Base-by-base conservation (phyloP, 2,888 invertebrate species). In the Norana najaformis region DNA sequence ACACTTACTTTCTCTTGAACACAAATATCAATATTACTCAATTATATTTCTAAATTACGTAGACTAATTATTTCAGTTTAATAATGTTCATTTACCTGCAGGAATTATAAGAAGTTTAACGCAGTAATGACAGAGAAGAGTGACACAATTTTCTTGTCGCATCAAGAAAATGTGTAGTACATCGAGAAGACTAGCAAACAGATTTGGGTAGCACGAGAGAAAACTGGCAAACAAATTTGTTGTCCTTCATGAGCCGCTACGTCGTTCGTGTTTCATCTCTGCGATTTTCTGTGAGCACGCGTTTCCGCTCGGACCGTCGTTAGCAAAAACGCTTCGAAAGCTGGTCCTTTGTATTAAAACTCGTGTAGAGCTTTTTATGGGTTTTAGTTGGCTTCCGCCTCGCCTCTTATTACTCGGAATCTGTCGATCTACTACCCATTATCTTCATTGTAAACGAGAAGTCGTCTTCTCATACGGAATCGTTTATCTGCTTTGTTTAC, bases 241-340 rank as follows among this genome's bases (percentile, higher is more conserved):
- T n/a, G n/a, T n/a, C n/a, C n/a, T n/a, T n/a, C n/a, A n/a, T n/a
- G n/a, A n/a, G n/a, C n/a, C n/a, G n/a, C n/a, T n/a, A n/a, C n/a
- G n/a, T 69, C n/a, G 5, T 69, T n/a, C 5, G 30, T 11, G 11
- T n/a, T 8, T 69, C 69, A 2, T 69, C 47, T 89, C 53, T 14
- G 83, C 83, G n/a, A 34, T 83, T 36, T 39, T 23, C 88, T 90
- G 47, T n/a, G 90, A 69, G 69, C 69, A 69, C 69, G 69, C n/a
- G 5, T 69, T 69, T 69, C 69, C 69, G 69, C 2, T 69, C 69
- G 11, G 30, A n/a, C n/a, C 69, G 69, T 69, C 69, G n/a, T 69
- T 69, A 69, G 69, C 69, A n/a, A 69, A 69, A 13, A n/a, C 69
- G n/a, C 69, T 69, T 1, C n/a, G 69, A 30, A 69, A 69, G n/a